These are phyloP conservation scores for Crotophaga sulcirostris DNA, from an alignment of 2,113 vertebrate species.

Conservation along the genomic window DNA sequence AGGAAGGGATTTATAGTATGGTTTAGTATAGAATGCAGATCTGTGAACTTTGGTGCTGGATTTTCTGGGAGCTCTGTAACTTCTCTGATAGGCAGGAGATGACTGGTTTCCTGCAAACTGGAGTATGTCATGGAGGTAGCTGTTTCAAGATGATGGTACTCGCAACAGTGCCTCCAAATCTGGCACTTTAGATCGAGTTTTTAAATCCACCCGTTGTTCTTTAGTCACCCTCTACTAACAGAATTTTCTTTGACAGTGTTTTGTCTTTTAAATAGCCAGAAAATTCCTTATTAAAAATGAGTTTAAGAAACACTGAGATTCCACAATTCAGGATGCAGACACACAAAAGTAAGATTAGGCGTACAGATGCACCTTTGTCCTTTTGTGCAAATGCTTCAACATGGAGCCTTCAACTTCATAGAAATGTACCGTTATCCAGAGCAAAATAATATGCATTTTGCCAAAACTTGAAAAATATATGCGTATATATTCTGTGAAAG, in stretches of 20 bases:
- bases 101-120: background rate
- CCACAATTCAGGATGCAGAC: background rate
- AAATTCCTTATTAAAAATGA: background rate
- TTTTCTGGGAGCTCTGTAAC: background rate
- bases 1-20: background rate
- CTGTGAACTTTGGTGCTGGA: background rate
- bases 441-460: background rate
- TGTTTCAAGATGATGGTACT: background rate
- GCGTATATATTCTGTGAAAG: background rate
- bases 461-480: background rate
- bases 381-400: background rate
- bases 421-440: background rate
- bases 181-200: background rate
- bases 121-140: background rate
- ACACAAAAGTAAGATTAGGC: background rate
- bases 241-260: background rate
- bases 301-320: background rate
- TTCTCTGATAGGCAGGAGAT: background rate
- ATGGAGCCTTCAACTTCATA: background rate
- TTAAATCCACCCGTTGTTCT: background rate
- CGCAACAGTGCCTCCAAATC: background rate
- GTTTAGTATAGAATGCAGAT: background rate
- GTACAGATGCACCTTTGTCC: background rate
- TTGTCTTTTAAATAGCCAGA: background rate
- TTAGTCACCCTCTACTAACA: background rate